Evolutionary conservation across 2,888 invertebrate genomes (phyloP), one percentile per base, ranked within the genome.

Genomic region (Lepidocyrtoides sp.): DNA sequence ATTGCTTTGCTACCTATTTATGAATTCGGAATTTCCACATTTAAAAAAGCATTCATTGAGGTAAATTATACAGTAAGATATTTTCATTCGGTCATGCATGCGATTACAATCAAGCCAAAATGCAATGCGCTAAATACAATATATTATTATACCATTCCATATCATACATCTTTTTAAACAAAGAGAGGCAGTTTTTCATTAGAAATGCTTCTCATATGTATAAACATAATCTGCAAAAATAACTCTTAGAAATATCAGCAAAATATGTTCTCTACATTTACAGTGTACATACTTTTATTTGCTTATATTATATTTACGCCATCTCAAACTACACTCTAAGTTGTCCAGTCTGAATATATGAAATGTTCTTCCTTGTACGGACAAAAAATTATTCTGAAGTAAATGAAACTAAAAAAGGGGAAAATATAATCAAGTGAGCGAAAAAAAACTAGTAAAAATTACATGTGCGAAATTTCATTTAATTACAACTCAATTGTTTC

Each of bases 401-500:
- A 44, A 23, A 48, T 44, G 32, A 60, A 60, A 36, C 44, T 23
- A 48, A 72, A 44, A 41, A 26, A 66, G 29, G 14, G 36, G 14
- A 81, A 57, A 57, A 82, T 14, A 75, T 51, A 54, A 85, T 72
- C 54, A 72, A 85, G 82, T 63, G 41, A 54, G n/a, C n/a, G 32
- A 77, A 29, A 29, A 48, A 72, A 32, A 60, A 36, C 41, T 10
- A 36, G 57, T 60, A 26, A 87, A 89, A 89, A 88, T 88, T 89
- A 66, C 88, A 89, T 89, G 88, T 89, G 88, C 72, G 36, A 89
- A 89, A 82, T 89, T 82, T 82, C 82, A 82, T 89, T 89, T 89
- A 89, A 89, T 89, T 89, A 89, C 88, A 89, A 57, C 82, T 81
- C 82, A 89, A 89, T 82, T 89, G 81, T 69, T 82, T 89, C 82